Evolutionary conservation across 2,113 vertebrate species (phyloP), one percentile per base, ranked within the genome.

Genomic region (Stictonetta naevosa): DNA sequence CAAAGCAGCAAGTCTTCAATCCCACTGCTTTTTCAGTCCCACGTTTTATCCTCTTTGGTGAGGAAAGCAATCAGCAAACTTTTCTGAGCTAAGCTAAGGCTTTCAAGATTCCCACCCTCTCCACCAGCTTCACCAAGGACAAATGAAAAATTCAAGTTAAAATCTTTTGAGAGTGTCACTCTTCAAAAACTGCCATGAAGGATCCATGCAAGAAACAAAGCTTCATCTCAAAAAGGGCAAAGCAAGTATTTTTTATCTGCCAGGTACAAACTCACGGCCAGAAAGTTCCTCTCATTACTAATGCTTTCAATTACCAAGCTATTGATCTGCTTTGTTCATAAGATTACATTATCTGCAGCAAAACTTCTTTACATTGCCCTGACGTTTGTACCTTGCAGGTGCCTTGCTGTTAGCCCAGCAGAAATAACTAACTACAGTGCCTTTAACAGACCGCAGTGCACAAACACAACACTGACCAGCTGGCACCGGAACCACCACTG

Each of bases 401-500:
- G 13, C 52, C 66, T 25, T 11, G 56, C 62, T 62, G 34, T 5
- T 11, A 48, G 59, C 59, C 29, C 6, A 72, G 52, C 0, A 10
- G 34, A 31, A 87, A 53, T 8, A 91, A 48, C 1, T 5, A 38
- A 42, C 53, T 50, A 3, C 0, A 33, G 31, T 6, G 36, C 55
- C 31, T 9, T 31, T 6, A 53, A 14, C 8, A 72, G 53, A 50
- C 3, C 44, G 52, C 46, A 52, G 62, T 44, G 34, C 36, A 8
- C 34, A 8, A 73, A 66, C 2, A 10, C n/a, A 84, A 2, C 72
- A 96, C 98, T 95, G 75, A 99, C 99, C 99, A 72, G 99, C 99
- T 69, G 99, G 99, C 63, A 99, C 99, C 1, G 99, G 99, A 73
- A 99, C 98, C 97, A 98, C 97, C 91, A 99, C 98, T 0, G 96